Evolutionary conservation across 2,888 invertebrate species (phyloP), one percentile per base, ranked within the genome.

Genomic region (Tipula lateralis): DNA sequence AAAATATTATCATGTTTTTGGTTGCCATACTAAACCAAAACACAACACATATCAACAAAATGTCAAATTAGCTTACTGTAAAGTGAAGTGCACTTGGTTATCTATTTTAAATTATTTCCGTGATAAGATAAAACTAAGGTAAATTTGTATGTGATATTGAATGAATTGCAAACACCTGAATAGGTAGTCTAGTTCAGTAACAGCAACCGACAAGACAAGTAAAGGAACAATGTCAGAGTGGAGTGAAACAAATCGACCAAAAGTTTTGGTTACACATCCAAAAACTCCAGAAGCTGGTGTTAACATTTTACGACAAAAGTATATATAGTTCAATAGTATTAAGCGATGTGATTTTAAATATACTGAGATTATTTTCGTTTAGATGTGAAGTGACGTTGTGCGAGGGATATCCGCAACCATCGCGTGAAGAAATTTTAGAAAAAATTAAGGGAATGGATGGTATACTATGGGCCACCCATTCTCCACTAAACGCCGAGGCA

Each of bases 241-340:
- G 24, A 66, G 66, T 66, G 83, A 83, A 82, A 29, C n/a, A 30
- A 82, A 30, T 32, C 82, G 32, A 16, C 84, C 44, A 29, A 94
- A 93, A 90, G 94, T 96, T 86, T 91, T 96, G 85, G 92, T 96
- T 30, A 94, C 95, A 3, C 93, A 95, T 39, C 92, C 93, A 0
- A 93, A 94, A 88, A 92, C 94, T 86, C 94, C 95, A 0, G 89
- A 92, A 84, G 91, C 91, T 86, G 95, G 93, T 81, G 88, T 95
- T 24, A 91, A 93, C 85, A 88, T 95, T 85, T 90, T 96, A 16
- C 89, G 91, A 86, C 91, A 93, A 88, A 91, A 92, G 82, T 82
- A 82, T 5, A 19, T 82, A 16, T 82, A 30, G 5, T 81, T 81
- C 29, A 0, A 44, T 36, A 36, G 16, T 44, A 0, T 16, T 6